Evolutionary conservation across 2,113 vertebrate genomes (phyloP).

Genomic region (Oreochromis aureus): DNA sequence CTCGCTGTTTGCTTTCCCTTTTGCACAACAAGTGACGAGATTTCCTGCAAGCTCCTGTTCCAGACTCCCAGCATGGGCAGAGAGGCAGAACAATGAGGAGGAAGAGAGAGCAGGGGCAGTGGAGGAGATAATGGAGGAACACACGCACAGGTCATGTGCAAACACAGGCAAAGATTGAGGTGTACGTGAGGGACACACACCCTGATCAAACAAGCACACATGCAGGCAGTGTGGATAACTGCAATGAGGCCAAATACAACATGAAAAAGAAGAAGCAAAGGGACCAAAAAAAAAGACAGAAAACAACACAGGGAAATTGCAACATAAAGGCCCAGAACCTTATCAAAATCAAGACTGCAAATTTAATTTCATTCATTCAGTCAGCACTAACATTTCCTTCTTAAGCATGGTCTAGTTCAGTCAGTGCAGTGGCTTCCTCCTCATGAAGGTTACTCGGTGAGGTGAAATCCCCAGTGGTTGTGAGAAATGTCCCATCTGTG

Average conservation of each 20-base stretch:
- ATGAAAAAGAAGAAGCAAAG: not conserved
- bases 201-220: not conserved
- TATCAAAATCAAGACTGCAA: not conserved
- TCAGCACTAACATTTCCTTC: not conserved
- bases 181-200: not conserved
- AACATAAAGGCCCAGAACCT: not conserved
- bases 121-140: not conserved
- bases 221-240: not conserved
- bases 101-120: not conserved
- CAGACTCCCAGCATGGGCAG: not conserved
- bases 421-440: not conserved
- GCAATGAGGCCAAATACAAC: not conserved
- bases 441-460: not conserved
- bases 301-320: not conserved
- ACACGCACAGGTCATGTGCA: not conserved
- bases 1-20: slow-evolving; percentile 9
- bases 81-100: slow-evolving; percentile 47
- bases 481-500: not conserved
- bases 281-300: not conserved
- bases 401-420: accelerated
- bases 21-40: not conserved
- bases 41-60: slow-evolving; percentile 36
- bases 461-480: not conserved
- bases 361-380: not conserved
- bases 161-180: slow-evolving; percentile 22